Evolutionary conservation across 2,113 vertebrate genomes (phyloP).

Genomic region (Xerus inauris): DNA sequence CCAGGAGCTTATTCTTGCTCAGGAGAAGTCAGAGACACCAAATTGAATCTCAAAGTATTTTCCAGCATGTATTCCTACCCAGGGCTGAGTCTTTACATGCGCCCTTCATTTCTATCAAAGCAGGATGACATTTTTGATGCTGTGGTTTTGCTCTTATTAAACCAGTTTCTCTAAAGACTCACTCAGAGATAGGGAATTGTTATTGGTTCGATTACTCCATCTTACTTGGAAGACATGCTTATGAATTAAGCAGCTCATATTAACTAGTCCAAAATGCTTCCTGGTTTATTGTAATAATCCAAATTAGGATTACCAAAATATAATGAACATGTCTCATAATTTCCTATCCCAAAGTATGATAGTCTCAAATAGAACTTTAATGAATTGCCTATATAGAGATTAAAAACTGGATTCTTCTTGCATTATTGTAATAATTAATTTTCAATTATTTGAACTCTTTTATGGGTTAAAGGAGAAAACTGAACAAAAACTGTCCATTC

Average conservation of each 20-base stretch:
- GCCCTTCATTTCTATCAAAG: not conserved
- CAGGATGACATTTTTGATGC: not conserved
- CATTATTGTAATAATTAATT: not conserved
- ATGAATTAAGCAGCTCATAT: not conserved
- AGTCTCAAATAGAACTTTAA: not conserved
- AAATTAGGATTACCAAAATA: not conserved
- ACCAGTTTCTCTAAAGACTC: slow-evolving; percentile 5
- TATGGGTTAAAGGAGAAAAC: not conserved
- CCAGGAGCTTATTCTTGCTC: not conserved
- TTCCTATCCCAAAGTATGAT: not conserved
- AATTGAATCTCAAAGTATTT: not conserved
- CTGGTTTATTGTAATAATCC: not conserved
- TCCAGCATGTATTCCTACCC: not conserved
- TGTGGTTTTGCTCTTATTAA: not conserved
- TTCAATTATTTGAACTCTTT: slow-evolving; percentile 13
- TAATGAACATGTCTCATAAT: not conserved
- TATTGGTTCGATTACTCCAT: not conserved
- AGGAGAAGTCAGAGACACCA: not conserved
- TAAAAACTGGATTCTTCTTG: not conserved
- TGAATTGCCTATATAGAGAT: not conserved
- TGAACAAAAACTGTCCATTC: too few relatives aligned
- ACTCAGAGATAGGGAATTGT: not conserved
- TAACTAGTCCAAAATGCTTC: not conserved
- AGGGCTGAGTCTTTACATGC: not conserved
- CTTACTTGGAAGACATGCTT: not conserved